A percentile compares a stretch with the other conserved stretches of the same genome.
Evolutionary conservation across 1,140 invertebrate species (phyloP).

Genomic region (Euwallacea fornicatus): DNA sequence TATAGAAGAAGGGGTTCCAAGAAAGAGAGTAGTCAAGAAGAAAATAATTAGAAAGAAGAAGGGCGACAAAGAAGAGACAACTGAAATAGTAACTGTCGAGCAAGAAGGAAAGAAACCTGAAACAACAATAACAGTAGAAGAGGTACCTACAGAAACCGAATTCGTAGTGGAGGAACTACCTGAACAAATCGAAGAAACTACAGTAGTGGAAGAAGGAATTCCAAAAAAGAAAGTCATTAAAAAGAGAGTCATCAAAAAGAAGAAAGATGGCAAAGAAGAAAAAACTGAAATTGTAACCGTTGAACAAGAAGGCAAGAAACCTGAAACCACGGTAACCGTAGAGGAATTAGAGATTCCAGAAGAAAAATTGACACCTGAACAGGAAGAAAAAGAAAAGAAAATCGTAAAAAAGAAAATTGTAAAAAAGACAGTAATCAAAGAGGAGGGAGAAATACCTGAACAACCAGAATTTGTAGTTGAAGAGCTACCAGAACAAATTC

Average conservation of each 20-base stretch:
- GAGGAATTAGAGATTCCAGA: conserved; percentile 51
- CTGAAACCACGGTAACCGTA: conserved; percentile 42
- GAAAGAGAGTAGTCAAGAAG: conserved; percentile 44
- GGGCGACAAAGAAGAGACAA: conserved; percentile 43
- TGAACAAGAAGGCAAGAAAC: conserved; percentile 44
- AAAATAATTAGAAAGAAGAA: conserved; percentile 44
- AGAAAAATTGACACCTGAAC: no score
- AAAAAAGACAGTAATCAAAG: conserved; percentile 46
- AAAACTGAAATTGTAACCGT: conserved; percentile 46
- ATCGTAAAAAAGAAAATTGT: conserved; percentile 51
- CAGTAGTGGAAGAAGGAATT: conserved; percentile 41
- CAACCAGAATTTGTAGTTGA: conserved; percentile 42
- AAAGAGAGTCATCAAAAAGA: conserved; percentile 45
- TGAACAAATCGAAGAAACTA: conserved; percentile 44
- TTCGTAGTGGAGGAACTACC: conserved; percentile 48
- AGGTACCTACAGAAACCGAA: conserved; percentile 37
- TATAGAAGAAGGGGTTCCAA: conserved; percentile 47
- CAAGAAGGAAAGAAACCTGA: conserved; percentile 38
- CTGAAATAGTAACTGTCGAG: conserved; percentile 46
- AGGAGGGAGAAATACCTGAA: conserved; percentile 39
- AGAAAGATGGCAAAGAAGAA: conserved; percentile 42
- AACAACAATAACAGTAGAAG: conserved; percentile 45
- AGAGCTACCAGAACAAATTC: conserved; percentile 51
- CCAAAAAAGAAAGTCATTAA: conserved; percentile 46
- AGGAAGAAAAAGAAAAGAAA: conserved; percentile 54